Base-by-base conservation (phyloP, 2,797 vertebrate species). In the Chaenodraco wilsoni region DNA sequence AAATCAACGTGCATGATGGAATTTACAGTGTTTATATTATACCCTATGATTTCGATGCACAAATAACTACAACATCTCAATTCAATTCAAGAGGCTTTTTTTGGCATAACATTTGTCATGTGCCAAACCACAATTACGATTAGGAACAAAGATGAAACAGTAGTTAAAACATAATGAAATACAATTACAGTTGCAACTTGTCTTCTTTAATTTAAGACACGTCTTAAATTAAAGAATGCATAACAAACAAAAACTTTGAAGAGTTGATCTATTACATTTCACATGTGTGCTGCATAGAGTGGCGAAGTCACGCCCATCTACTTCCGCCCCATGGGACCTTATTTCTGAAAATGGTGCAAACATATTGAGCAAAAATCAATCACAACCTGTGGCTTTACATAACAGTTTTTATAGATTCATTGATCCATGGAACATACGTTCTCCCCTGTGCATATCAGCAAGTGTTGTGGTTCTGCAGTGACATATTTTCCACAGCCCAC, bases 401-500 rank as follows among this genome's bases (percentile, higher is more conserved):
- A 69, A 74, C 15, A 49, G 41, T 27, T 71, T 37, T 16, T 51
- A 82, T 70, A 13, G 86, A 84, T 83, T 8, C 2, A 89, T 65
- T 63, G 76, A 88, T 74, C 62, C 5, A 46, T 87, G 83, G 78
- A 83, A 86, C 55, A 79, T 23, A 58, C 16, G 65, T 48, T 51
- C 33, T 23, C 17, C 66, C 19, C 8, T 23, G 17, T 49, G 21
- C 3, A n/a, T 54, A 44, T 72, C 45, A 65, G 21, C 16, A 11
- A 15, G 3, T 69, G 14, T 72, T 71, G 40, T 44, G 19, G 15
- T 48, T 49, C 33, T 55, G 37, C 49, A 52, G 13, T 75, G 50
- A 64, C 60, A 44, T 7, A 21, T 74, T 78, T 75, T 57, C 15
- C 19, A 16, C 3, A 10, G 3, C 14, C 21, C 49, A 44, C n/a